Base-by-base conservation (phyloP, 2,888 invertebrate species). In the Synanthedon andrenaeformis region DNA sequence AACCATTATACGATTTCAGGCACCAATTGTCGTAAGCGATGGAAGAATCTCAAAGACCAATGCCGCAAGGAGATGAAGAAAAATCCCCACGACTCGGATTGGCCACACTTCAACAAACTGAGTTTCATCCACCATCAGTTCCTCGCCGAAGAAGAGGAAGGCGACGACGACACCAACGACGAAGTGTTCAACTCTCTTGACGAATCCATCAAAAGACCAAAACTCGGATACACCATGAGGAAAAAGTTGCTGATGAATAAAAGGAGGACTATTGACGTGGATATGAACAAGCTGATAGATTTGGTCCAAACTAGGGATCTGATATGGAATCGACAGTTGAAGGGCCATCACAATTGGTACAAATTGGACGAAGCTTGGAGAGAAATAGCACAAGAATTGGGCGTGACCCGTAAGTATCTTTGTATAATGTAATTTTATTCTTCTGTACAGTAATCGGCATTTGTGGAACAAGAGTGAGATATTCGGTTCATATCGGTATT, bases 11-110 rank as follows among this genome's bases (percentile, higher is more conserved):
- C 35, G 10, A 35, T 35, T 35, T 35, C 76, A 87, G 86, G 79
- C 61, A 60, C 84, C 12, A 83, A 84, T 63, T 87, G 86, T 67
- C 71, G 87, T 57, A 87, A 85, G 56, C 74, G 79, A 77, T 88
- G 88, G 88, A 88, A 88, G 67, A 87, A 87, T 56, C 68, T 88
- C 10, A 88, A 88, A 62, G 88, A 88, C 58, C 85, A 87, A 64
- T 87, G 85, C 56, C 74, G 88, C 13, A 88, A 88, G 58, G 88
- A 88, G 64, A 85, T 86, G 76, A 86, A 86, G 57, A 87, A 86
- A 53, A 74, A 75, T 52, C 74, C 82, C 0, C 68, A 57, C 50
- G 75, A 77, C 3, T 86, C 86, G 3, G 86, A 87, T 55, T 86
- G 86, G 84, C 86, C 84, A 0, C 87, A 87, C 58, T 84, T 85